Evolutionary conservation across 64 coral and sea anemone species (phyloP).

Genomic region (Actinia equina): DNA sequence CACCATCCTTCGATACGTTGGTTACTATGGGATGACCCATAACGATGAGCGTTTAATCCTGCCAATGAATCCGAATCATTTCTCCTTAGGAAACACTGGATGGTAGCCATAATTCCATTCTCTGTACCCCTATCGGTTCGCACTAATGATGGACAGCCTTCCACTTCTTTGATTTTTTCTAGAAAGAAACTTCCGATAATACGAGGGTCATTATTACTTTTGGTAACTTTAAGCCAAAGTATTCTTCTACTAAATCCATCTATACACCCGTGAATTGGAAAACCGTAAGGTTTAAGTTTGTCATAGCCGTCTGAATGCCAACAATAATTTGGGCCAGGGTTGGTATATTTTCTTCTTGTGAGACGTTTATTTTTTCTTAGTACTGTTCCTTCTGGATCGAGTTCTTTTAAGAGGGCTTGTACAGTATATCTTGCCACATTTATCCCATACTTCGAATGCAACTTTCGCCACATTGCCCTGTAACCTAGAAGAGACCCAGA

Average conservation of each 20-base stretch:
- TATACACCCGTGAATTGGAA: slow-evolving; percentile 16
- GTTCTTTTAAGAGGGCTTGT: slow-evolving; percentile 12
- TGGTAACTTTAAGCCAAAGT: slow-evolving; percentile 41
- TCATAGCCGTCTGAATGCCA: slow-evolving; percentile 60
- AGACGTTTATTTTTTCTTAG: slow-evolving; percentile 31
- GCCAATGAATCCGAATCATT: background rate
- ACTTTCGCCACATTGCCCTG: slow-evolving; percentile 24
- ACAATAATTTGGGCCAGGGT: slow-evolving; percentile 27
- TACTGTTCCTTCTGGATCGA: slow-evolving; percentile 35
- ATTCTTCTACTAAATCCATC: slow-evolving; percentile 24
- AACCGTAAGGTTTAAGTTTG: slow-evolving; percentile 41
- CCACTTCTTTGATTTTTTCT: slow-evolving; percentile 20
- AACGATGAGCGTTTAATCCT: slow-evolving; percentile 20
- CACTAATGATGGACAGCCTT: slow-evolving; percentile 29
- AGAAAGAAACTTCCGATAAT: slow-evolving; percentile 34
- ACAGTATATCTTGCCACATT: slow-evolving; percentile 28
- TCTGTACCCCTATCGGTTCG: slow-evolving; percentile 44
- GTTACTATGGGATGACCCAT: slow-evolving; percentile 31
- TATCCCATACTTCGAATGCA: slow-evolving; percentile 4
- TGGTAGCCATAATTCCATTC: slow-evolving; percentile 43
- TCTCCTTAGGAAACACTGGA: slow-evolving; percentile 31
- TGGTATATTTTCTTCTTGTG: slow-evolving; percentile 36
- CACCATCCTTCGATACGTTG: slow-evolving; percentile 52
- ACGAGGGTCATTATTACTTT: slow-evolving; percentile 36
- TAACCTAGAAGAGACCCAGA: slow-evolving; percentile 12